Base-by-base conservation (phyloP, 2,113 vertebrate genomes). In the Cathartes aura region DNA sequence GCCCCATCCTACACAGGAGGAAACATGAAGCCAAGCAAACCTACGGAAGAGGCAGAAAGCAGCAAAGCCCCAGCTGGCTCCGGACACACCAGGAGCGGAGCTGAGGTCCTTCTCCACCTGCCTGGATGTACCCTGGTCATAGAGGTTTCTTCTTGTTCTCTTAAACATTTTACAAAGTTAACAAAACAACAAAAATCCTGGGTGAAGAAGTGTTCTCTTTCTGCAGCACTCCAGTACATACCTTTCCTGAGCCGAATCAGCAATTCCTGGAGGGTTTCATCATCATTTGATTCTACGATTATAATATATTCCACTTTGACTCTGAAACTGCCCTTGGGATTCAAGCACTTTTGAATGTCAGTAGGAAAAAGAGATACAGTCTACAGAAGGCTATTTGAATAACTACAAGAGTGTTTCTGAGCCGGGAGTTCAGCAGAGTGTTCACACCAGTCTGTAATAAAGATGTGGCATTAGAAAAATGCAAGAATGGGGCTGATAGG, bases 151-250 rank as follows among this genome's bases (percentile, higher is more conserved):
- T 53, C 34, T 87, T 40, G 6, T 67, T 50, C 59, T 60, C 47
- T 29, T 59, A 27, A 80, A 66, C 7, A 9, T 60, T 68, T 70
- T 17, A 58, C 43, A 40, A 48, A 82, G 24, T 11, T 56, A 58
- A 36, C 43, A 48, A 42, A 63, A 21, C 36, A 67, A 43, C 16
- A 70, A 27, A 36, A 75, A 9, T 7, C 30, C 50, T 30, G 30
- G 20, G 14, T n/a, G 29, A 50, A 82, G n/a, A 66, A 17, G 18
- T 15, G 14, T 53, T 73, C 19, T 76, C 29, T 76, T 47, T 17
- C 50, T 55, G 43, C 38, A 53, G 21, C 47, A 16, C 26, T 42
- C 32, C 32, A 66, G 58, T 2, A 14, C 67, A 11, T 0, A 0
- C 29, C 42, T 58, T 53, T 50, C 58, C 62, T n/a, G 20, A 63